A percentile compares a stretch with the other conserved stretches of the same genome.
Conservation (phyloP, 2,888 invertebrate genomes). For the Drosophila engyochracea region DNA sequence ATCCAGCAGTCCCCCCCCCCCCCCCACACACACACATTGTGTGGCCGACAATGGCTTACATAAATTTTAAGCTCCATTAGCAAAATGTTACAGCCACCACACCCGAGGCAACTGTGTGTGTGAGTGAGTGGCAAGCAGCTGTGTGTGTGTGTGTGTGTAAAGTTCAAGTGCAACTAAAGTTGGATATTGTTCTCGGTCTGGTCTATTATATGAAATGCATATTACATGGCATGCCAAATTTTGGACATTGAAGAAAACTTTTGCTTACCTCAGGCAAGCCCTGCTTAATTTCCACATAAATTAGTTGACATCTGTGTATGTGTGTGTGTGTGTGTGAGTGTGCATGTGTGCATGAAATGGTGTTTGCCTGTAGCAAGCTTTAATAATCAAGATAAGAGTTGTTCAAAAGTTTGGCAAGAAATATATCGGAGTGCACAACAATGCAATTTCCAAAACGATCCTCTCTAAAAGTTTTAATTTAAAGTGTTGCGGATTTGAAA, state of each 20-base stretch:
- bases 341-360: constrained; percentile 9
- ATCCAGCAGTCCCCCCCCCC: constrained; percentile 31
- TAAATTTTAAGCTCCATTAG: constrained; percentile 82
- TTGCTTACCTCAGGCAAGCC: constrained; percentile 64
- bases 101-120: constrained; percentile 54
- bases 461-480: background rate
- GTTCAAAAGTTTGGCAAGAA: constrained; percentile 10
- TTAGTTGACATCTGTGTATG: constrained; percentile 46
- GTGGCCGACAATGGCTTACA: constrained; percentile 76
- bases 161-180: constrained; percentile 79
- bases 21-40: constrained; percentile 29
- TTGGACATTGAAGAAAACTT: constrained; percentile 71
- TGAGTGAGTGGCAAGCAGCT: constrained; percentile 28
- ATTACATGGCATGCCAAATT: constrained; percentile 62
- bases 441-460: constrained; percentile 1
- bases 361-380: constrained; percentile 29
- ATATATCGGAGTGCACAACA: background rate
- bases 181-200: constrained; percentile 58
- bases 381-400: constrained; percentile 37
- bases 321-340: background rate
- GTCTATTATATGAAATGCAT: constrained; percentile 73
- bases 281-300: constrained; percentile 73
- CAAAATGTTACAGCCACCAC: constrained; percentile 72
- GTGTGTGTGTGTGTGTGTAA: constrained; percentile 29
- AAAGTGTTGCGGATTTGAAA: background rate